These are phyloP conservation scores for Heliocidaris tuberculata DNA, from an alignment of 35 echinoderm and acorn worm species.

Conservation along the genomic window DNA sequence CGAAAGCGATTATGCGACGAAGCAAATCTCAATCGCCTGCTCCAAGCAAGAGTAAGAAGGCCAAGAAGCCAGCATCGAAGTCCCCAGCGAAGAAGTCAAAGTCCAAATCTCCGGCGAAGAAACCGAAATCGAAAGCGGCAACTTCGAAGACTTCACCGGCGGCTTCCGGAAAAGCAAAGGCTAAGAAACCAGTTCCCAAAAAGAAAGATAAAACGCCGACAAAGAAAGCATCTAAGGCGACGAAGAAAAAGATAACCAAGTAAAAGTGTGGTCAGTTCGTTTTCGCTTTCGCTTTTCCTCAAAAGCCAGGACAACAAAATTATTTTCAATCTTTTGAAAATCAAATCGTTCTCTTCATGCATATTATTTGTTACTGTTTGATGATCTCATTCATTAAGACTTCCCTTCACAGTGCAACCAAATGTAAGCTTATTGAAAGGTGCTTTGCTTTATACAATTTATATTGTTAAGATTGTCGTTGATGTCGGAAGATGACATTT, in stretches of 20 bases:
- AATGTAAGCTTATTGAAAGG: too few species aligned
- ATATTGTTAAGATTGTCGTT: too few species aligned
- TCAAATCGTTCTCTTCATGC: background rate
- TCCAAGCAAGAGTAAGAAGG: background rate
- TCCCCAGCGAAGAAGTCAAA: background rate
- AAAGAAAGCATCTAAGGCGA: constrained; percentile 9
- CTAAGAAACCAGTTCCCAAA: constrained; percentile 1
- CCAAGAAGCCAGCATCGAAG: background rate
- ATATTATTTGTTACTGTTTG: too few species aligned
- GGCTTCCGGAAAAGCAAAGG: background rate
- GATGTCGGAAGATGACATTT: too few species aligned
- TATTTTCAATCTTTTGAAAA: background rate
- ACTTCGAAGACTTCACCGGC: background rate
- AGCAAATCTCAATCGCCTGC: constrained; percentile 54
- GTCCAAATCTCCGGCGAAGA: background rate
- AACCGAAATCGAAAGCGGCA: constrained; percentile 11
- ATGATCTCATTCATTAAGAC: too few species aligned
- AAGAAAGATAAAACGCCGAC: constrained; percentile 18
- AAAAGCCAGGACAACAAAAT: background rate
- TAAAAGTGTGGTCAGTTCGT: background rate
- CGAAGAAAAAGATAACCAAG: background rate
- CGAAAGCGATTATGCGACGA: constrained; percentile 17
- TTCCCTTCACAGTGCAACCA: too few species aligned
- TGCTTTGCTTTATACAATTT: too few species aligned
- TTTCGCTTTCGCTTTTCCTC: too few species aligned